phyloP scores from a whole-genome alignment of 2,797 vertebrate species.

The Syngnathus acus region DNA sequence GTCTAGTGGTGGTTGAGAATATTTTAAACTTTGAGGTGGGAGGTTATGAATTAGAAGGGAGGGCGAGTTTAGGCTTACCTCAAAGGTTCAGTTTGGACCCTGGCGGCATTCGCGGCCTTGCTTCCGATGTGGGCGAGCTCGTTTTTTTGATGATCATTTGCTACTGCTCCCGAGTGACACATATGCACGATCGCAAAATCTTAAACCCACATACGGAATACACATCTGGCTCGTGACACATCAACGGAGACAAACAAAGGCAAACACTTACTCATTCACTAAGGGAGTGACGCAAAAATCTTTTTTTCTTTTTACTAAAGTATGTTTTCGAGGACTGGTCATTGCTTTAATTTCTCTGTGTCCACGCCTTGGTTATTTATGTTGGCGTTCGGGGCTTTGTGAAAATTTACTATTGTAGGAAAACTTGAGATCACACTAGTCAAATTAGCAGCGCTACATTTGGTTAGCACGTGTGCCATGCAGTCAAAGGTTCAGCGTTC shows the following conservation, averaged over 20 bases:
- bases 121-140: constrained; percentile 5
- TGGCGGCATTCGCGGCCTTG: constrained; percentile 1
- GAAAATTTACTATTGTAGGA: not conserved
- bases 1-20: constrained; percentile 1
- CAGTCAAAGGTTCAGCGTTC: not conserved
- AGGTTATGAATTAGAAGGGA: not conserved
- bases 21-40: constrained; percentile 6
- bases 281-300: not conserved
- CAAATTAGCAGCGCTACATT: not conserved
- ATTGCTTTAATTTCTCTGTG: not conserved
- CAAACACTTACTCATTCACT: constrained; percentile 6
- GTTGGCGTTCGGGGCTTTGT: not conserved
- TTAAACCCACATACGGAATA: not conserved
- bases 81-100: not conserved
- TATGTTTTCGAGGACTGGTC: not conserved
- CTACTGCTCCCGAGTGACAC: constrained; percentile 2
- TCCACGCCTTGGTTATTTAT: not conserved
- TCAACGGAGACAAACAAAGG: constrained; percentile 1
- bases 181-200: not conserved
- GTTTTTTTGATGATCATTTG: constrained; percentile 16
- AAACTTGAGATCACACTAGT: not conserved
- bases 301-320: not conserved
- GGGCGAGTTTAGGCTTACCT: not conserved
- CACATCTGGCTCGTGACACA: constrained; percentile 4
- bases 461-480: not conserved